Base-by-base conservation (phyloP, 2,888 invertebrate genomes). In the Dicroscelio sp. region DNA sequence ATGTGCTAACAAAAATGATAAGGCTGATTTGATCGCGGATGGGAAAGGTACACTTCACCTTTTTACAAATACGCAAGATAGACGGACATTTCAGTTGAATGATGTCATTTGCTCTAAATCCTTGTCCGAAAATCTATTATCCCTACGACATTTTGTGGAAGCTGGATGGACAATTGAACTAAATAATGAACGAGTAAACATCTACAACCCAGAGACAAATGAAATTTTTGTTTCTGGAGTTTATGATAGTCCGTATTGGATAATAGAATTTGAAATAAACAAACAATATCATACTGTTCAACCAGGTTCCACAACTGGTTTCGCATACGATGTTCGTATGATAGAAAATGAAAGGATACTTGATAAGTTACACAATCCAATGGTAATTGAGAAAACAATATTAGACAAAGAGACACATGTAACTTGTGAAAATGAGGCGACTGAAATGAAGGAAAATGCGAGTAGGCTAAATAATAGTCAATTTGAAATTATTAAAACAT, bases 111-210 rank as follows among this genome's bases (percentile, higher is more conserved):
- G 65, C 35, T 88, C 93, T 38, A 52, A 91, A 65, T 84, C 84
- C 33, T 43, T 93, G 20, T 86, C 86, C 27, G 91, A 92, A 58
- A 93, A 93, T 89, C 69, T 93, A 25, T 86, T 93, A 65, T 92
- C 91, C 12, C 65, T 93, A 63, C 5, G 63, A 27, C 63, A 63
- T 30, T 63, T 63, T 27, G 63, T 30, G 6, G 30, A 63, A 8
- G 63, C 63, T 63, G 30, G 63, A 63, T 63, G 55, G 55, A 55
- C 23, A 55, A 55, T 55, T n/a, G n/a, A n/a, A 55, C 14, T 55
- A n/a, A n/a, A 55, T 63, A 27, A 63, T 8, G 20, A 63, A 27
- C 25, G 63, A 27, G 63, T 63, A 27, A 30, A 27, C 10, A 63
- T 63, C 27, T 27, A 27, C 20, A 30, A 63, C 20, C 63, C 63